A percentile compares a stretch with the other conserved stretches of the same genome.
These are phyloP conservation scores for Drosophila leontia DNA, from an alignment of 1,140 invertebrate genomes.

Conservation along the genomic window DNA sequence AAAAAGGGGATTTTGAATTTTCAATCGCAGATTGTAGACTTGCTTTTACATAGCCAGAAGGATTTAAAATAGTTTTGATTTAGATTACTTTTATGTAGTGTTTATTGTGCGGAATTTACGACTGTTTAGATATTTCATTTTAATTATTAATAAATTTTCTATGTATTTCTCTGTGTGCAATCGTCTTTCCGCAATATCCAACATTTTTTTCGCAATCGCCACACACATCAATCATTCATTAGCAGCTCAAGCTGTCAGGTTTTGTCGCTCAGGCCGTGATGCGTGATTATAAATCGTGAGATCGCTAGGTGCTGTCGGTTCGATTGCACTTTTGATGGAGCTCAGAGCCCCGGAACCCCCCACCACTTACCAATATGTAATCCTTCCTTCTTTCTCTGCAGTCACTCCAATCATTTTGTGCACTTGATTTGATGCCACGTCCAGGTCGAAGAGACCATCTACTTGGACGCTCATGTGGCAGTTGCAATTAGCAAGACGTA, in stretches of 20 bases:
- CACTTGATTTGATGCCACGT: constrained; percentile 52
- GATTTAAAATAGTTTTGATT: no score
- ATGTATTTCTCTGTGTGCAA: constrained; percentile 7
- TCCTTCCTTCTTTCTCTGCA: constrained; percentile 21
- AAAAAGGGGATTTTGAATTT: background rate
- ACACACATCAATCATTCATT: constrained; percentile 82
- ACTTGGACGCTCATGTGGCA: constrained; percentile 24
- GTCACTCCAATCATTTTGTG: constrained; percentile 39
- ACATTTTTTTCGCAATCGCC: constrained; percentile 35
- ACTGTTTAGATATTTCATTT: no score
- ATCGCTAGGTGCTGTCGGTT: constrained; percentile 32
- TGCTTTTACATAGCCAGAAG: background rate
- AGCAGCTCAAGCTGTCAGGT: constrained; percentile 80
- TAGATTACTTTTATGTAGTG: no score
- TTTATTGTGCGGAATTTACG: no score
- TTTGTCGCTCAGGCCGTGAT: constrained; percentile 55
- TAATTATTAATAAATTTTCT: no score
- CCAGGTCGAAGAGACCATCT: constrained; percentile 19
- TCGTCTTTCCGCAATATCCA: background rate
- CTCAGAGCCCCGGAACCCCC: constrained; percentile 8
- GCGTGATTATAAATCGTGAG: constrained; percentile 65
- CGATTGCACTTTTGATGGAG: constrained; percentile 49
- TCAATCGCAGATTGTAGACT: background rate
- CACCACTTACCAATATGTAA: background rate
- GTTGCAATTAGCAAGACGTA: constrained; percentile 44